Evolutionary conservation across 2,113 vertebrate species (phyloP).

Genomic region (Tragelaphus strepsiceros): DNA sequence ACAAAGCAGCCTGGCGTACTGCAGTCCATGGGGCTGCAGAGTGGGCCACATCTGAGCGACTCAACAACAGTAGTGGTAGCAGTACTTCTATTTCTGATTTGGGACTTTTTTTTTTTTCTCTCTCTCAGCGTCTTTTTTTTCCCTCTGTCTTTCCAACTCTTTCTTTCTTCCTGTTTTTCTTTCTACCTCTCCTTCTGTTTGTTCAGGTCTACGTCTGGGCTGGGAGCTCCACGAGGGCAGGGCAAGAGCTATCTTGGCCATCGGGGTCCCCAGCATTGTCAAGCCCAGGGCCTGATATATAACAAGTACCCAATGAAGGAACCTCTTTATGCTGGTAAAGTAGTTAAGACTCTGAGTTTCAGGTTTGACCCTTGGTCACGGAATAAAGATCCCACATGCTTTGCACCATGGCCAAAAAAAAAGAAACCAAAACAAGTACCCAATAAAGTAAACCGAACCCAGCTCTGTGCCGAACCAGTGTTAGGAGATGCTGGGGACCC

Average conservation of each 20-base stretch:
- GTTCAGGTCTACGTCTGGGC: background rate
- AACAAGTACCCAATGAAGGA: background rate
- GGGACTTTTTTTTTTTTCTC: background rate
- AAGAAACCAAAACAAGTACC: background rate
- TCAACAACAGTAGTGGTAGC: background rate
- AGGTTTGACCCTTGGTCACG: background rate
- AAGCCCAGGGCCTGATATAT: background rate
- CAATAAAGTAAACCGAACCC: background rate
- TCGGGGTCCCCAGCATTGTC: background rate
- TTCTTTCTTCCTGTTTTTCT: background rate
- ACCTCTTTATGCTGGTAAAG: background rate
- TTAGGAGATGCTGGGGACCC: background rate
- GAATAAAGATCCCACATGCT: background rate
- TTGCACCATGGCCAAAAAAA: background rate
- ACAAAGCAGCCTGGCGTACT: background rate
- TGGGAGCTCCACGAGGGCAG: background rate
- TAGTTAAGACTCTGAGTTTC: background rate
- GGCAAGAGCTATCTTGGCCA: background rate
- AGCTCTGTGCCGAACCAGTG: background rate
- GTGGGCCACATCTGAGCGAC: background rate
- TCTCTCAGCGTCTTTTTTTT: background rate
- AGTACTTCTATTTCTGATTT: background rate
- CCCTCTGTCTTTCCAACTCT: background rate
- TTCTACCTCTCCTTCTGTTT: background rate
- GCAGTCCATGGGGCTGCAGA: background rate